Conservation (phyloP, 2,797 vertebrate genomes). For the Tachyglossus aculeatus region DNA sequence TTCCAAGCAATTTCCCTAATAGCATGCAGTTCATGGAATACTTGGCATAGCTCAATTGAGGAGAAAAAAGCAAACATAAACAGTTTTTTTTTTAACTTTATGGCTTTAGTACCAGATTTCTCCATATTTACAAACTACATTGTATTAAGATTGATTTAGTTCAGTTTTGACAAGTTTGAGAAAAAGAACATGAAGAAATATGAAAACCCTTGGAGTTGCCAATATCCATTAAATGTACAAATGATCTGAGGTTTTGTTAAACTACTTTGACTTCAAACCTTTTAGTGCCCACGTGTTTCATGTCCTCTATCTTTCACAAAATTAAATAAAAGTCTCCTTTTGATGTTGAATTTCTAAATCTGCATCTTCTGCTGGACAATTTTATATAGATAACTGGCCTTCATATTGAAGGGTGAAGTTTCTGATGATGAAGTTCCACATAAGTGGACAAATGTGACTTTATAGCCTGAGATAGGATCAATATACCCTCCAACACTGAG, state of each 20-base stretch:
- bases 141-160: background rate
- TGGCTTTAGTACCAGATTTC: rapidly evolving
- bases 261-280: background rate
- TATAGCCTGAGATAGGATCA: too few species aligned
- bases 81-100: background rate
- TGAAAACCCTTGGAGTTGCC: background rate
- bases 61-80: background rate
- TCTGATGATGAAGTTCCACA: too few species aligned
- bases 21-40: background rate
- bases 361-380: too few species aligned
- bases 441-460: too few species aligned
- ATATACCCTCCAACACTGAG: too few species aligned
- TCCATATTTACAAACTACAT: rapidly evolving
- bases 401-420: too few species aligned
- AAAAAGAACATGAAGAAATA: background rate
- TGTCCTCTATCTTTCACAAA: constrained; percentile 9
- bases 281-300: background rate
- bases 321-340: constrained; percentile 21
- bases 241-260: background rate
- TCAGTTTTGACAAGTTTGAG: background rate
- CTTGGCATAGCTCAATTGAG: background rate
- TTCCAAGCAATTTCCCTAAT: background rate
- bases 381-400: too few species aligned
- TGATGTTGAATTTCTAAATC: too few species aligned
- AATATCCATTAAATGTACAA: constrained; percentile 15